Percentiles rank a stretch among this genome's conserved stretches.
phyloP scores from a whole-genome alignment of 2,888 invertebrate genomes.

The Machimus rusticus region DNA sequence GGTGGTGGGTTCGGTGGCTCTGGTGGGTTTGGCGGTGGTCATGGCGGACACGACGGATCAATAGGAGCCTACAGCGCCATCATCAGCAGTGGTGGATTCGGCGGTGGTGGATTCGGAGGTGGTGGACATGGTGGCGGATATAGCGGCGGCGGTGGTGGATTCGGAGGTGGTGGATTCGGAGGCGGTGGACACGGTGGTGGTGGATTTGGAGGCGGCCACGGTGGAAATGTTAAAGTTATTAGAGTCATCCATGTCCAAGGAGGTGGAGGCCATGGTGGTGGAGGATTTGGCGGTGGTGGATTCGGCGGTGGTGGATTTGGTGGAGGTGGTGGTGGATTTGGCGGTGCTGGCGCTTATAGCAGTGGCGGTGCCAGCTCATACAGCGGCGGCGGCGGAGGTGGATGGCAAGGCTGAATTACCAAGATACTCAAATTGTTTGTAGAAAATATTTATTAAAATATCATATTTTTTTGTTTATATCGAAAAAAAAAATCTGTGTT shows the following conservation, averaged over 20 bases:
- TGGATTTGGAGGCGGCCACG: background rate
- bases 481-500: background rate
- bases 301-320: constrained; percentile 39
- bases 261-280: constrained; percentile 36
- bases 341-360: constrained; percentile 29
- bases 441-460: background rate
- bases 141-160: background rate
- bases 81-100: background rate
- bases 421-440: background rate
- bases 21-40: constrained; percentile 20
- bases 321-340: constrained; percentile 33
- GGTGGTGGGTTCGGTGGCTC: constrained; percentile 25
- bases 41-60: constrained; percentile 1
- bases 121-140: background rate
- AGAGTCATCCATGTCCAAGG: background rate
- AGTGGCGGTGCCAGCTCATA: constrained; percentile 2
- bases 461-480: background rate
- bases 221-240: background rate
- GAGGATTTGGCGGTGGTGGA: constrained; percentile 7
- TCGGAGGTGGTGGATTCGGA: background rate
- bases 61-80: background rate
- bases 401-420: background rate
- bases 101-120: background rate
- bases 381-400: background rate
- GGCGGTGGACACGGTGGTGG: background rate